These are phyloP conservation scores for Pristionchus mayeri DNA, from an alignment of 2,888 invertebrate genomes.

Conservation along the genomic window DNA sequence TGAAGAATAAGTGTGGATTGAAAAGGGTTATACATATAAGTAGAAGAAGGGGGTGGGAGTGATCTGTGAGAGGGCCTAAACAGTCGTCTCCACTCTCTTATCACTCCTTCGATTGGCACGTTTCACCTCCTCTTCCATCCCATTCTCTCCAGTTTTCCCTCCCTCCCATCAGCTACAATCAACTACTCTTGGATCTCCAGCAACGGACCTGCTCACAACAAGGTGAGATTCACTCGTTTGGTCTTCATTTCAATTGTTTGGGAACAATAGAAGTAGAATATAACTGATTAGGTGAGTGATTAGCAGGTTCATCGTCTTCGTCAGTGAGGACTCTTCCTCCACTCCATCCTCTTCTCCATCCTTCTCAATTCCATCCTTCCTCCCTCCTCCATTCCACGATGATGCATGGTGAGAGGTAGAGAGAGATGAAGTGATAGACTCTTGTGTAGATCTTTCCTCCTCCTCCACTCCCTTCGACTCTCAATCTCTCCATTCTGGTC, in stretches of 20 bases:
- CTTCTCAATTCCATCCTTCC: not conserved
- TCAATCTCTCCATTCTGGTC: constrained; percentile 23
- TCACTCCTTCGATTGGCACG: not conserved
- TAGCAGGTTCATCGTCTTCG: not conserved
- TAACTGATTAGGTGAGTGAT: not conserved
- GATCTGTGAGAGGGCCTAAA: not conserved
- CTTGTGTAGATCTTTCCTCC: not conserved
- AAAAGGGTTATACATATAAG: too few species aligned
- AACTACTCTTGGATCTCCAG: not conserved
- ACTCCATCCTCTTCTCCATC: not conserved
- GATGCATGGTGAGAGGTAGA: not conserved
- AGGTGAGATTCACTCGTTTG: not conserved
- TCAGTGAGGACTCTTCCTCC: not conserved
- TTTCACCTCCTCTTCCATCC: constrained; percentile 2
- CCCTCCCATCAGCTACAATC: not conserved
- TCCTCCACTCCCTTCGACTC: not conserved
- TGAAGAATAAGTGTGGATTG: too few species aligned
- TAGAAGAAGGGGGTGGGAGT: too few species aligned
- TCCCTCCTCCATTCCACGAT: not conserved
- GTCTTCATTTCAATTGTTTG: too few species aligned
- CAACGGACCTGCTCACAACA: not conserved
- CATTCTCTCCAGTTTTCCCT: not conserved
- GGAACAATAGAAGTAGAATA: too few species aligned
- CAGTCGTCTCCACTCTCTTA: not conserved
- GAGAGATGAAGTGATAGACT: constrained; percentile 5